Base-by-base conservation (phyloP, 1,140 invertebrate species). In the Ceratosolen solmsi region DNA sequence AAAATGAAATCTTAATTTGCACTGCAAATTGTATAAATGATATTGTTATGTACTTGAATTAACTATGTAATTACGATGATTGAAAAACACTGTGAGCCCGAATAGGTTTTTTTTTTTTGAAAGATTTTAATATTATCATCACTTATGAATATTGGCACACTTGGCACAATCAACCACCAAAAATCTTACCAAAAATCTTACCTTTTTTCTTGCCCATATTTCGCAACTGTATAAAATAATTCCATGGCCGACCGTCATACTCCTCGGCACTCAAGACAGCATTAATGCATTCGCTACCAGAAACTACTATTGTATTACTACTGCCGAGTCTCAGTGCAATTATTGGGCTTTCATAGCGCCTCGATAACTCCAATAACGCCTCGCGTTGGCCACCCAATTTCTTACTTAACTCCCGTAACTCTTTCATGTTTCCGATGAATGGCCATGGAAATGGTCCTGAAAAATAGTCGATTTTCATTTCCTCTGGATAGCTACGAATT, bases 171-270 rank as follows among this genome's bases (percentile, higher is more conserved):
- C n/a, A n/a, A n/a, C n/a, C n/a, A n/a, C n/a, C n/a, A n/a, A n/a
- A n/a, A n/a, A n/a, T n/a, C n/a, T n/a, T n/a, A n/a, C n/a, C n/a
- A n/a, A n/a, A n/a, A n/a, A n/a, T n/a, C n/a, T 87, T 86, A 94
- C 93, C 94, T 92, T 92, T 93, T 84, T 91, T 90, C 56, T 93
- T 93, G 33, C 95, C 95, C 88, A 96, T 93, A 56, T 94, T 95
- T 63, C 95, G 89, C 13, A 96, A 87, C 54, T 93, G 91, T 51
- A 94, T 91, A 84, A 96, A 96, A 85, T 95, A 95, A 79, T 93
- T 94, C 88, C 95, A 93, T 0, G 96, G 96, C 78, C 96, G 89
- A 0, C 94, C 95, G 83, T 95, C 94, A 84, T 94, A 96, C 7
- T 94, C 94, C 56, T 95, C 94, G 22, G 92, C 90, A 0, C 89